These are phyloP conservation scores for Mylabris sibirica DNA, from an alignment of 2,888 invertebrate species.

Conservation along the genomic window DNA sequence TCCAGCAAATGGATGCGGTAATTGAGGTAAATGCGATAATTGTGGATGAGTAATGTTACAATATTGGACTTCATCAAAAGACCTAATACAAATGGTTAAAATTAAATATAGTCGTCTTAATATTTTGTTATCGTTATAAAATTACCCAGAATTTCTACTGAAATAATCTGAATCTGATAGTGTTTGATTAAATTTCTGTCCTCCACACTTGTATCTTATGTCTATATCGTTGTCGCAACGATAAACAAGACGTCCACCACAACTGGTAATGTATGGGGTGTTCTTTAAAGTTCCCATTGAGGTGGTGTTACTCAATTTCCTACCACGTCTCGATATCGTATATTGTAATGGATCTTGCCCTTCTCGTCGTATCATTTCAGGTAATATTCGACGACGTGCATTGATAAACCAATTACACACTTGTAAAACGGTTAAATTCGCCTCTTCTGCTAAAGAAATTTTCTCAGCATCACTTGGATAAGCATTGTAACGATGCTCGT, in stretches of 20 bases:
- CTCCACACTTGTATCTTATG: conserved; percentile 60
- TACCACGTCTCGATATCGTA: conserved; percentile 89
- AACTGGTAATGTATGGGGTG: neutral
- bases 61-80: conserved; percentile 52
- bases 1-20: conserved; percentile 62
- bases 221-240: conserved; percentile 62
- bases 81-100: neutral
- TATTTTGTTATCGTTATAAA: neutral
- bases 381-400: conserved; percentile 88
- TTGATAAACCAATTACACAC: conserved; percentile 98
- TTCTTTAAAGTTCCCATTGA: conserved; percentile 15
- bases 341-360: conserved; percentile 92
- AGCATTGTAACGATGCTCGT: conserved; percentile 93
- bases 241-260: conserved; percentile 58
- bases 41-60: conserved; percentile 66
- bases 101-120: neutral
- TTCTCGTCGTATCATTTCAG: conserved; percentile 92
- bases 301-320: conserved; percentile 63
- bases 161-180: conserved; percentile 62
- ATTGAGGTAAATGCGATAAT: conserved; percentile 68
- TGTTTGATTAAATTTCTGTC: conserved; percentile 78
- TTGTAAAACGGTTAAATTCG: conserved; percentile 87
- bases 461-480: conserved; percentile 95
- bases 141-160: neutral
- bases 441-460: conserved; percentile 82